Base-by-base conservation (phyloP, 2,797 vertebrate species). In the Picus viridis region DNA sequence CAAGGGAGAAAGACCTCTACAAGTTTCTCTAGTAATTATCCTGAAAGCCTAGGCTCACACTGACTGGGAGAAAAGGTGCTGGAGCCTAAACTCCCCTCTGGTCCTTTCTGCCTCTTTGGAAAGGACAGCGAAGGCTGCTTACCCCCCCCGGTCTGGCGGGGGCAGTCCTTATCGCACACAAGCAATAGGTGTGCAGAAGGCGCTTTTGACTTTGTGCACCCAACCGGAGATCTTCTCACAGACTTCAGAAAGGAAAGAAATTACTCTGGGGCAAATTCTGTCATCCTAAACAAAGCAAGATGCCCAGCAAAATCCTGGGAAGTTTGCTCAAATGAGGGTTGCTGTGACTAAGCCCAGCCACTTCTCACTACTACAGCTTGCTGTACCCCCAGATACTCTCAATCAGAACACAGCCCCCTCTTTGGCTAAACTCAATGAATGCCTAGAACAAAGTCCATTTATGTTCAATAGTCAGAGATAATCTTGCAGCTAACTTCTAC, bases 151-250 rank as follows among this genome's bases (percentile, higher is more conserved):
- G 4, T 1, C 43, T 74, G 83, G 34, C 76, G 90, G 62, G 51
- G 43, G 10, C 12, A 67, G 10, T 61, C 19, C 51, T 36, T 41
- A 8, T 29, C 1, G 1, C 51, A 49, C 10, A 3, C 0, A 2
- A 18, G 17, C 27, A 89, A 58, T 0, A 24, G 32, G 12, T 5
- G 63, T 30, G 71, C 71, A 78, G 56, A 84, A 89, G 41, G 36
- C 2, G 2, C 61, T 92, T 82, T 76, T 69, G 56, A 63, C 19
- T 87, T 63, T 58, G 39, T 64, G 67, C 1, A 1, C 23, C 29
- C 61, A 51, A 26, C 12, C 8, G 3, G 61, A 85, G 57, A 53
- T 0, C 2, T 67, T 59, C 47, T 54, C 30, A 24, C 32, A 26
- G 75, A 16, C 12, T 47, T 29, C 69, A 63, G 43, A 78, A 58